A percentile compares a stretch with the other conserved stretches of the same genome.
Evolutionary conservation across 2,113 vertebrate species (phyloP).

Genomic region (Hiodon tergisus): DNA sequence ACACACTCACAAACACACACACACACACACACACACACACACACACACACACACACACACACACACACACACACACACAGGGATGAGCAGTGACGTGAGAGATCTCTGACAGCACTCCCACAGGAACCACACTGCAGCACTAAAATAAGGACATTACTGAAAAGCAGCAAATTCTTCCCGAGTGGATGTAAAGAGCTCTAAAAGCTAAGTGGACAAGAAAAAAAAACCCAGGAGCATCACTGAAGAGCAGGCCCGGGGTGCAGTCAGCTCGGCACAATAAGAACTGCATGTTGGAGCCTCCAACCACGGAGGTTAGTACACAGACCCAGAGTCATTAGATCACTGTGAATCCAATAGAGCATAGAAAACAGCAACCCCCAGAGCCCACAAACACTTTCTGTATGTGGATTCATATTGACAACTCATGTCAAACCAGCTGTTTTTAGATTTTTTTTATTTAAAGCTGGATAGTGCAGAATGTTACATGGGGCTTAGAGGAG

Average conservation of each 20-base stretch:
- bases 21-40: constrained; percentile 19
- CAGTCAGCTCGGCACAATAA: constrained; percentile 14
- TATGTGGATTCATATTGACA: no score
- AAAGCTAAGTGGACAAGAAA: constrained; percentile 61
- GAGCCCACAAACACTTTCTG: no score
- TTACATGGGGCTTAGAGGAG: no score
- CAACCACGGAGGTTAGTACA: no score
- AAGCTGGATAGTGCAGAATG: no score
- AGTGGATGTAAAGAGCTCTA: constrained; percentile 57
- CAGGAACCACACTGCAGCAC: constrained; percentile 49
- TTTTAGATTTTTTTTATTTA: no score
- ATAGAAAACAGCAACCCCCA: no score
- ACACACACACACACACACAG: constrained; percentile 29
- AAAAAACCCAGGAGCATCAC: constrained; percentile 39
- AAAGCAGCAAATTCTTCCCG: constrained; percentile 58
- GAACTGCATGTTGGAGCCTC: not conserved
- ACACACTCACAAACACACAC: not conserved
- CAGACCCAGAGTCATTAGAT: not conserved
- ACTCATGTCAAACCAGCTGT: no score
- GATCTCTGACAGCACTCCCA: constrained; percentile 52
- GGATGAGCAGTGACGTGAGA: constrained; percentile 27
- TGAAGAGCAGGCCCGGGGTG: constrained; percentile 42
- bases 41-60: constrained; percentile 20
- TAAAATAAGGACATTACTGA: constrained; percentile 61
- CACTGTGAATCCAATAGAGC: not conserved